phyloP scores from a whole-genome alignment of 2,797 vertebrate genomes.

The Rachycentron canadum region DNA sequence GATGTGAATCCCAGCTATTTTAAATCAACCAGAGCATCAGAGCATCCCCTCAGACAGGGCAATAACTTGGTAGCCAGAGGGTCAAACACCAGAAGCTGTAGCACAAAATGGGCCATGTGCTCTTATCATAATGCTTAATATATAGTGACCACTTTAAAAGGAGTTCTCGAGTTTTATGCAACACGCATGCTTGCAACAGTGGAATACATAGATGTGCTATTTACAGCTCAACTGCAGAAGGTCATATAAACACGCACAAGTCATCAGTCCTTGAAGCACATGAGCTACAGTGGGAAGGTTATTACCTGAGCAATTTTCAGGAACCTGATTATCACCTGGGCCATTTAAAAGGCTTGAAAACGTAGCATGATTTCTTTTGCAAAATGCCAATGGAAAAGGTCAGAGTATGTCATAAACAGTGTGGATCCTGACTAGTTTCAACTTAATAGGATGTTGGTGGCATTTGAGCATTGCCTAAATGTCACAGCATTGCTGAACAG shows the following conservation, averaged over 20 bases:
- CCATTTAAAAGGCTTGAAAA: conserved; percentile 38
- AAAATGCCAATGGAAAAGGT: conserved; percentile 61
- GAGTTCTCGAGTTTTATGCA: background rate
- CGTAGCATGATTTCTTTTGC: conserved; percentile 10
- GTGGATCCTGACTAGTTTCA: conserved; percentile 37
- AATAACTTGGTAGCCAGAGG: conserved; percentile 39
- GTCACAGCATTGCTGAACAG: conserved; percentile 48
- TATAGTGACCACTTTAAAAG: background rate
- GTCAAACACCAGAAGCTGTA: conserved; percentile 34
- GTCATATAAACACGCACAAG: conserved; percentile 11
- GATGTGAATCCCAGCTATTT: conserved; percentile 55
- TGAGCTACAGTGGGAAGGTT: conserved; percentile 9
- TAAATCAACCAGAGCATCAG: conserved; percentile 22
- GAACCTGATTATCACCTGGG: conserved; percentile 8
- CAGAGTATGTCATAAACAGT: conserved; percentile 49
- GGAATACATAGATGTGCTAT: conserved; percentile 22
- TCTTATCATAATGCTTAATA: conserved; percentile 15
- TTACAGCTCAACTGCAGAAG: conserved; percentile 18
- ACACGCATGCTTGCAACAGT: background rate
- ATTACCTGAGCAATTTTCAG: conserved; percentile 27
- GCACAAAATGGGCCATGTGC: background rate
- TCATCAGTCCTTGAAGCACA: conserved; percentile 19
- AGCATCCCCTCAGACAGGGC: conserved; percentile 32
- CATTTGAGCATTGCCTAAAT: conserved; percentile 60
- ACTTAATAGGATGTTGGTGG: conserved; percentile 44